A percentile compares a stretch with the other conserved stretches of the same genome.
Conservation (phyloP, 2,797 vertebrate species). For the Enteromius afrohamiltoni region DNA sequence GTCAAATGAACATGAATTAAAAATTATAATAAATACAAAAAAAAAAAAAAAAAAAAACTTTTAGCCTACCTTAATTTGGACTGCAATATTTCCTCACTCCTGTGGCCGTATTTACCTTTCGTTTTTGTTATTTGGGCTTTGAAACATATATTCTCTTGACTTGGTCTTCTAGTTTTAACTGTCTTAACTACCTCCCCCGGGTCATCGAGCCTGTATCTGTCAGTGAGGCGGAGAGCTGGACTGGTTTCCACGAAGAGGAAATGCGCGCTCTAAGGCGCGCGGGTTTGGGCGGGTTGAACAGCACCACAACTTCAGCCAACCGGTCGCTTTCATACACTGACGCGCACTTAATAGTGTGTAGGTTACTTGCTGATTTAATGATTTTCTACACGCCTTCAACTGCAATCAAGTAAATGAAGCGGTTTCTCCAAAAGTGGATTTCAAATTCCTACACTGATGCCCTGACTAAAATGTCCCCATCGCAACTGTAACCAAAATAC, state of each 20-base stretch:
- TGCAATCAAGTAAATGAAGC: neutral
- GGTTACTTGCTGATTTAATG: neutral
- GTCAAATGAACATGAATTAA: neutral
- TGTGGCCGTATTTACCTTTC: neutral
- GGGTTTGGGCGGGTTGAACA: slow-evolving; percentile 55
- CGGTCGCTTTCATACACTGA: slow-evolving; percentile 60
- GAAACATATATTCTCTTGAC: slow-evolving; percentile 1
- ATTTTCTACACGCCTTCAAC: neutral
- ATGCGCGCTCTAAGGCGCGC: slow-evolving; percentile 61
- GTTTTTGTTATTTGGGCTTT: neutral
- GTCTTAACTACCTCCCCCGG: neutral
- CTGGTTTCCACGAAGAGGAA: slow-evolving; percentile 62
- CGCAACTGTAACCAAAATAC: neutral
- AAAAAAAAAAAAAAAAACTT: neutral
- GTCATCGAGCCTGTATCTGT: slow-evolving; percentile 50
- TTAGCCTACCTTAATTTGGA: slow-evolving; percentile 38
- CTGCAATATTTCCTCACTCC: slow-evolving; percentile 11
- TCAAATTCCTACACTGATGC: neutral
- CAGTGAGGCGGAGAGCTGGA: slow-evolving; percentile 63
- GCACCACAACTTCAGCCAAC: slow-evolving; percentile 70
- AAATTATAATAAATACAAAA: neutral
- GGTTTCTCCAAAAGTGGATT: neutral
- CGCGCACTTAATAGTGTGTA: neutral
- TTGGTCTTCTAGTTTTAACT: neutral
- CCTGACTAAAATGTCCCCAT: neutral